phyloP scores from a whole-genome alignment of 2,113 vertebrate genomes.

The Nyctibius bracteatus region DNA sequence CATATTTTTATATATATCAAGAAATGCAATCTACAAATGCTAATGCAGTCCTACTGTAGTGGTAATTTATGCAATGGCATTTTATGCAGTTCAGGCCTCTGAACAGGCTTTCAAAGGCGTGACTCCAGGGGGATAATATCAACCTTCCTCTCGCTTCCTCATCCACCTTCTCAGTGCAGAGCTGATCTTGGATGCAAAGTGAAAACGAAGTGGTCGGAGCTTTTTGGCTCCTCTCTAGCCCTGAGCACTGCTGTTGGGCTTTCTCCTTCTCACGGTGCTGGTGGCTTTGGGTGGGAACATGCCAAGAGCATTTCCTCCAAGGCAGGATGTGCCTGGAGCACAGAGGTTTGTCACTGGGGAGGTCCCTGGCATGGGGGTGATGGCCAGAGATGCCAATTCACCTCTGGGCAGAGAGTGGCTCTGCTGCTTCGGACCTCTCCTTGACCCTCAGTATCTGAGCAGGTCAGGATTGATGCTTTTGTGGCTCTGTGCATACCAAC shows the following conservation, averaged over 20 bases:
- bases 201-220: accelerated
- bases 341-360: not conserved
- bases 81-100: constrained; percentile 44
- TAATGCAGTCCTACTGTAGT: not conserved
- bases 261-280: accelerated
- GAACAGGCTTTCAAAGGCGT: constrained; percentile 26
- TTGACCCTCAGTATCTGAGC: accelerated
- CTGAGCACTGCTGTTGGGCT: not conserved
- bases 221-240: not conserved
- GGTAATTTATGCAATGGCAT: constrained; percentile 30
- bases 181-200: not conserved
- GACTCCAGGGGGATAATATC: not conserved
- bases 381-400: not conserved
- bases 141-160: not conserved
- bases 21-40: not conserved
- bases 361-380: not conserved
- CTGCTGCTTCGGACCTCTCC: not conserved
- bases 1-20: not conserved
- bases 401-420: accelerated
- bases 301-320: not conserved
- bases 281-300: accelerated
- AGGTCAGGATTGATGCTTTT: accelerated
- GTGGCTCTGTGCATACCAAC: not conserved
- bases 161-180: not conserved
- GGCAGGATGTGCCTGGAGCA: not conserved